Evolutionary conservation across 2,113 vertebrate genomes (phyloP).

Genomic region (Channa argus): DNA sequence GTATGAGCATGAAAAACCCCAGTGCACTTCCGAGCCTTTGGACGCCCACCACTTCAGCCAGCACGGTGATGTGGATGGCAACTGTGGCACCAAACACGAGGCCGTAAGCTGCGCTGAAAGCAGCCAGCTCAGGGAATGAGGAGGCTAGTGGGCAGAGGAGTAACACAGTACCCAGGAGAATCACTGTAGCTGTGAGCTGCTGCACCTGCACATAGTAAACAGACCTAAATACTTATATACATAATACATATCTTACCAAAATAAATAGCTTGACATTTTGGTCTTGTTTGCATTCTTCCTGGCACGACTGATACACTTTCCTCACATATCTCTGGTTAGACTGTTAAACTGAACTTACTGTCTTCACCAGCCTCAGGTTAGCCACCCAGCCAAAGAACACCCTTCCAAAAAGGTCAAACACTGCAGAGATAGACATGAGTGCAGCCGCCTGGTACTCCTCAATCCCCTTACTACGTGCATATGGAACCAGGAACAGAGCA

Average conservation of each 20-base stretch:
- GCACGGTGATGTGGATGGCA: constrained; percentile 81
- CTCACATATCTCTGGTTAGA: no score
- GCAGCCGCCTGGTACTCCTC: constrained; percentile 81
- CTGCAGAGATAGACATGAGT: constrained; percentile 82
- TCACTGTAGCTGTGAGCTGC: constrained; percentile 73
- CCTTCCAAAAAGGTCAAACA: constrained; percentile 78
- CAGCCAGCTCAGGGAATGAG: constrained; percentile 67
- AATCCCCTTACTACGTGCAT: constrained; percentile 79
- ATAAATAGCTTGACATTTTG: background rate
- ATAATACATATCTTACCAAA: background rate
- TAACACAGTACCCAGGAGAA: constrained; percentile 74
- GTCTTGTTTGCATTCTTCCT: background rate
- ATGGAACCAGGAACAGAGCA: constrained; percentile 83
- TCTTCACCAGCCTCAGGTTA: constrained; percentile 79
- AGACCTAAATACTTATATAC: no score
- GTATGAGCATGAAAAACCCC: constrained; percentile 85
- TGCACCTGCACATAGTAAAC: constrained; percentile 55
- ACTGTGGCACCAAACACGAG: constrained; percentile 78
- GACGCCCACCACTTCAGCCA: constrained; percentile 82
- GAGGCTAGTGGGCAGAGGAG: constrained; percentile 72
- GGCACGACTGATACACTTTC: no score
- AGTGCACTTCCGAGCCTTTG: constrained; percentile 80
- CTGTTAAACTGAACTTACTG: constrained; percentile 12
- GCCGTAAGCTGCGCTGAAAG: constrained; percentile 79
- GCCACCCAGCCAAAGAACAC: constrained; percentile 84